Percentiles rank a stretch among this genome's conserved stretches.
Conservation (phyloP, 2,888 invertebrate species). For the Leptopterna dolabrata region DNA sequence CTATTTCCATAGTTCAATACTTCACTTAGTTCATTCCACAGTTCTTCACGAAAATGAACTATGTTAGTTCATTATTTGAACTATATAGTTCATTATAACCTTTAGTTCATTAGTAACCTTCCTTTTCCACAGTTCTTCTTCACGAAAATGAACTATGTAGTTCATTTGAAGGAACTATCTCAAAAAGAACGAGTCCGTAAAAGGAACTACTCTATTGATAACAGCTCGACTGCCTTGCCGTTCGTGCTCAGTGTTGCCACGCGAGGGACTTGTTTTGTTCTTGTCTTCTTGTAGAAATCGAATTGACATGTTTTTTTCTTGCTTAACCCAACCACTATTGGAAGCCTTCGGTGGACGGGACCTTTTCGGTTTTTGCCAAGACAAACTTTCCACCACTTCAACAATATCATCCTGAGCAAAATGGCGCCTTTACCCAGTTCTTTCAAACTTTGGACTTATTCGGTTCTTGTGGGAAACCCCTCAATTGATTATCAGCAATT, state of each 20-base stretch:
- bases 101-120: no score
- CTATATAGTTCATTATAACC: no score
- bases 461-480: slow-evolving; percentile 28
- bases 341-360: neutral
- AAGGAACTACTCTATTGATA: no score
- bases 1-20: no score
- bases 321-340: slow-evolving; percentile 22
- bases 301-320: slow-evolving; percentile 21
- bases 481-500: no score
- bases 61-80: no score
- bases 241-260: slow-evolving; percentile 17
- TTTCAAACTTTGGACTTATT: slow-evolving; percentile 24
- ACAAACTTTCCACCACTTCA: slow-evolving; percentile 19
- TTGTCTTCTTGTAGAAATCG: slow-evolving; percentile 31
- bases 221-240: neutral
- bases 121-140: no score
- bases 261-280: neutral
- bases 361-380: slow-evolving; percentile 11
- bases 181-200: no score
- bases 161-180: no score
- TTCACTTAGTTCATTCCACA: no score
- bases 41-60: no score
- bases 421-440: slow-evolving; percentile 17
- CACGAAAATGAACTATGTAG: no score
- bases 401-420: slow-evolving; percentile 9